phyloP scores from a whole-genome alignment of 2,797 vertebrate genomes.

The Sus cebifrons region DNA sequence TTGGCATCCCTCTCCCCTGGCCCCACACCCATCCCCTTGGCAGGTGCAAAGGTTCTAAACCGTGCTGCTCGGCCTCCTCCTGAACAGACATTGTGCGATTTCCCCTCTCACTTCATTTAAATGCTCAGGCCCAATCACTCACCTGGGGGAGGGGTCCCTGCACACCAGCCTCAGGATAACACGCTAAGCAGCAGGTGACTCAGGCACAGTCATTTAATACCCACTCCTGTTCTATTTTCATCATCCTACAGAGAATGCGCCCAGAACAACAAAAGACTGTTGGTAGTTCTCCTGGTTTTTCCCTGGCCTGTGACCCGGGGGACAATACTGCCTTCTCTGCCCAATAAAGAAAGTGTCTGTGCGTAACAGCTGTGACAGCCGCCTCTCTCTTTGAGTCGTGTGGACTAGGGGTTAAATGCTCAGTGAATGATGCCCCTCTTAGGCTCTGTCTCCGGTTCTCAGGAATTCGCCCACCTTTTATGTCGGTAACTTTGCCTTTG shows the following conservation, averaged over 20 bases:
- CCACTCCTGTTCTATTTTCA: neutral
- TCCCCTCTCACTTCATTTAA: neutral
- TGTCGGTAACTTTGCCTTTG: neutral
- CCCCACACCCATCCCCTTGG: too few species aligned
- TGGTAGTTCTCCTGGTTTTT: neutral
- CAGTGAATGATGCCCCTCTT: rapidly evolving
- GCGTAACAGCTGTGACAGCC: rapidly evolving
- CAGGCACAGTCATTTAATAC: rapidly evolving
- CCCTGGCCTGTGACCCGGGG: neutral
- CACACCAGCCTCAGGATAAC: rapidly evolving
- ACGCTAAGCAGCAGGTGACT: neutral
- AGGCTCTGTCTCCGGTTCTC: neutral
- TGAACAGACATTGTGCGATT: rapidly evolving
- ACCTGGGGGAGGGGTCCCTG: rapidly evolving
- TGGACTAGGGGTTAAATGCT: neutral
- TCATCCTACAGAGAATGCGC: rapidly evolving
- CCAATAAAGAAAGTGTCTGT: rapidly evolving
- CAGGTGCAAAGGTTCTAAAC: too few species aligned
- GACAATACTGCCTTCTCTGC: neutral
- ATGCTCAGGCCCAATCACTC: neutral
- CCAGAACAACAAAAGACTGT: neutral
- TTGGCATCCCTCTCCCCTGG: rapidly evolving
- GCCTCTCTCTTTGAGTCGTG: rapidly evolving
- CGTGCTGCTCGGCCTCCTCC: neutral
- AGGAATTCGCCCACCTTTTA: neutral